phyloP scores from a whole-genome alignment of 2,113 vertebrate genomes.

The Poeciliopsis prolifica region DNA sequence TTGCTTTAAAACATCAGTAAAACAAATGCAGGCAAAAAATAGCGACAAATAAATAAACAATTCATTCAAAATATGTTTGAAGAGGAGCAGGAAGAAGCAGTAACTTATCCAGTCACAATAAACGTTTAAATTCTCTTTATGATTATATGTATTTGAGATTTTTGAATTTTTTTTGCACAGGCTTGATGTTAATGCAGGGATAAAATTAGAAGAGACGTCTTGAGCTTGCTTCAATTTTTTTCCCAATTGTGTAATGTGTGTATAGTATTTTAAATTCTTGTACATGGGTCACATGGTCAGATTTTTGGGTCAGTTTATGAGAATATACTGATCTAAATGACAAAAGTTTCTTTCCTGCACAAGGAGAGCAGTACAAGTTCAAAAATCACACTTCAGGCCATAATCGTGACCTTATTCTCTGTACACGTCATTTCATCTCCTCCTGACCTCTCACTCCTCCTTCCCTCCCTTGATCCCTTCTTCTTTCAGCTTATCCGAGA shows the following conservation, averaged over 20 bases:
- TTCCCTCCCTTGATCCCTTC: slow-evolving; percentile 9
- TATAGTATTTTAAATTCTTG: background rate
- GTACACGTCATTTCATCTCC: slow-evolving; percentile 13
- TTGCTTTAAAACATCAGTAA: too few relatives aligned
- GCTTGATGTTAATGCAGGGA: too few relatives aligned
- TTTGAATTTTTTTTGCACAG: background rate
- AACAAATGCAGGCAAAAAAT: too few relatives aligned
- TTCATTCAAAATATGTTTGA: too few relatives aligned
- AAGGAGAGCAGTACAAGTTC: background rate
- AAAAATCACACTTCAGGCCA: background rate
- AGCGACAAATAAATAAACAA: too few relatives aligned
- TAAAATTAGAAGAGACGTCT: too few relatives aligned
- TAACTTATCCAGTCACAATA: background rate
- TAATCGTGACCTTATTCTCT: background rate
- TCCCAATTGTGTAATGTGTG: too few relatives aligned
- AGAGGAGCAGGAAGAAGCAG: too few relatives aligned
- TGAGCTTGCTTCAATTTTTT: too few relatives aligned
- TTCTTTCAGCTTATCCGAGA: slow-evolving; percentile 56
- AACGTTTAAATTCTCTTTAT: too few relatives aligned
- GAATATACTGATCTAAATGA: background rate
- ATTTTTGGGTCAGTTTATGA: background rate
- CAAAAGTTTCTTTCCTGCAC: background rate
- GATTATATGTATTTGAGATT: background rate
- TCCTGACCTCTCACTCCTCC: slow-evolving; percentile 27
- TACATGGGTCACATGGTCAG: background rate